Conservation (phyloP, 2,797 vertebrate species). For the Bufotes viridis region DNA sequence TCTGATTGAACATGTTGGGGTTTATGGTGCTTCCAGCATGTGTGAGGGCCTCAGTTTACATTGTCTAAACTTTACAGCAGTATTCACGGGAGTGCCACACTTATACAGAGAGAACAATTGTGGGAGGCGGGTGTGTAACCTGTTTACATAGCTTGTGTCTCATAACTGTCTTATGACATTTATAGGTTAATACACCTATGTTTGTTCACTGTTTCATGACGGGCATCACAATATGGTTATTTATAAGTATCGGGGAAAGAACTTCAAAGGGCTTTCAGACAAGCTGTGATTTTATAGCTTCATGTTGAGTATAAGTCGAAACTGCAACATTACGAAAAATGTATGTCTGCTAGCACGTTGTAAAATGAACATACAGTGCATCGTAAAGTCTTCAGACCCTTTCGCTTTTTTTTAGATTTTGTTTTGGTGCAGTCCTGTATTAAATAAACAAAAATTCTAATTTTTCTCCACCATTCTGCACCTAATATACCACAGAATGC, state of each 20-base stretch:
- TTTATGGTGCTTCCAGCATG: conserved; percentile 55
- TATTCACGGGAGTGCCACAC: conserved; percentile 51
- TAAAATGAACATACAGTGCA: neutral
- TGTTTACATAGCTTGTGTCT: conserved; percentile 61
- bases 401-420: too few species aligned
- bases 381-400: too few species aligned
- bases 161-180: conserved; percentile 50
- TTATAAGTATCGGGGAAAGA: conserved; percentile 44
- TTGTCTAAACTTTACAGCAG: conserved; percentile 50
- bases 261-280: conserved; percentile 54
- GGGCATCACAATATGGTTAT: conserved; percentile 38
- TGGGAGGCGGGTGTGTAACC: conserved; percentile 58
- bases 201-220: conserved; percentile 49
- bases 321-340: conserved; percentile 10
- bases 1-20: conserved; percentile 33
- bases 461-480: too few species aligned
- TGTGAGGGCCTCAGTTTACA: conserved; percentile 41
- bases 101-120: conserved; percentile 55
- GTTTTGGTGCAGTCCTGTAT: too few species aligned
- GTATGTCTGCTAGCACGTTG: neutral
- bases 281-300: conserved; percentile 41
- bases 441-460: too few species aligned
- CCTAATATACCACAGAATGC: too few species aligned
- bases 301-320: neutral
- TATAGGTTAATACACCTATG: conserved; percentile 57